A percentile compares a stretch with the other conserved stretches of the same genome.
These are phyloP conservation scores for Sinohyriopsis cumingii DNA, from an alignment of 2,888 invertebrate genomes.

Conservation along the genomic window DNA sequence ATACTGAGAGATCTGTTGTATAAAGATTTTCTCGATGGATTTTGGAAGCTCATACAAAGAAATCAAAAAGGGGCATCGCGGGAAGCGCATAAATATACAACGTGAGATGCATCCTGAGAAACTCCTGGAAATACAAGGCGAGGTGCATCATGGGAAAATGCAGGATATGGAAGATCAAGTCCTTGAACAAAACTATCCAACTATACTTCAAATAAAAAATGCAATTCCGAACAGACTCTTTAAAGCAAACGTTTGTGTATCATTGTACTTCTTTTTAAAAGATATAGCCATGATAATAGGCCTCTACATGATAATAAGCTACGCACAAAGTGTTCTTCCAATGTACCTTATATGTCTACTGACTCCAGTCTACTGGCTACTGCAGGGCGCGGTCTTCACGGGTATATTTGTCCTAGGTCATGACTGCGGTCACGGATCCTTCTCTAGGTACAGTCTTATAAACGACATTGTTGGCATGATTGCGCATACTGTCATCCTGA, in stretches of 20 bases:
- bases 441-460: constrained; percentile 53
- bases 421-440: constrained; percentile 67
- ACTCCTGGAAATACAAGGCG: no score
- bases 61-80: no score
- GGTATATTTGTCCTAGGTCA: constrained; percentile 66
- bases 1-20: no score
- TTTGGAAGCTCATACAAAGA: no score
- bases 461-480: constrained; percentile 63
- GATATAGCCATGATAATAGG: constrained; percentile 50
- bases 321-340: constrained; percentile 21
- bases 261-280: constrained; percentile 60
- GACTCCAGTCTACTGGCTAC: constrained; percentile 58
- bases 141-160: no score
- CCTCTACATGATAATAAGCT: constrained; percentile 29
- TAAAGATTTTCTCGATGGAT: no score
- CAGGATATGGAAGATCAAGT: no score
- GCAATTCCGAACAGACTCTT: constrained; percentile 62
- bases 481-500: constrained; percentile 58
- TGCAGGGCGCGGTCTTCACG: constrained; percentile 65
- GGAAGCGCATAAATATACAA: no score
- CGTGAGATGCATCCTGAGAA: no score
- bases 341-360: constrained; percentile 14
- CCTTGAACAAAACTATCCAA: constrained; percentile 43
- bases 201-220: constrained; percentile 61
- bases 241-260: constrained; percentile 47